Evolutionary conservation across 2,888 invertebrate species (phyloP).

Genomic region (Ellobium chinense): DNA sequence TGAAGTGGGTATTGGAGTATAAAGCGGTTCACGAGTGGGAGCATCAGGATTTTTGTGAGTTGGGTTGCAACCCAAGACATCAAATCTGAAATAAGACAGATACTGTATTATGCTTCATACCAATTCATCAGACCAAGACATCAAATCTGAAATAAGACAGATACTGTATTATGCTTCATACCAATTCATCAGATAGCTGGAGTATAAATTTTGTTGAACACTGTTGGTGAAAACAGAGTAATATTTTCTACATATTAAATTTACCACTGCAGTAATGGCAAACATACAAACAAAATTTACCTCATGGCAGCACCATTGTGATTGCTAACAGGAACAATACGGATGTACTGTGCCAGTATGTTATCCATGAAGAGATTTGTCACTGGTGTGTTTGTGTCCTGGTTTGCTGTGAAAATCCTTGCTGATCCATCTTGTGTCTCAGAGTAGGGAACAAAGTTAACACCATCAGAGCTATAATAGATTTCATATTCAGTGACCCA

Average conservation of each 20-base stretch:
- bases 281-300: too few relatives aligned
- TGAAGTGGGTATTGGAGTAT: conserved; percentile 1
- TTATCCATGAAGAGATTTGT: conserved; percentile 39
- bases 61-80: conserved; percentile 46
- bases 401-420: conserved; percentile 45
- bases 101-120: too few relatives aligned
- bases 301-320: conserved; percentile 40
- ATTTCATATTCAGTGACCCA: conserved; percentile 59
- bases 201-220: too few relatives aligned
- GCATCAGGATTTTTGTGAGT: background rate
- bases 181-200: too few relatives aligned
- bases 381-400: conserved; percentile 35
- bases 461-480: conserved; percentile 60
- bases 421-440: conserved; percentile 44
- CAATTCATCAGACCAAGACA: too few relatives aligned
- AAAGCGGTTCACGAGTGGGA: background rate
- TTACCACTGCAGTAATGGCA: too few relatives aligned
- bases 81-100: conserved; percentile 27
- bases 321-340: conserved; percentile 44
- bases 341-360: conserved; percentile 44
- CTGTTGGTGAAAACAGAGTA: too few relatives aligned
- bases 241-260: too few relatives aligned
- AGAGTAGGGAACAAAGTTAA: conserved; percentile 55
- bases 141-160: too few relatives aligned
- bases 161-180: too few relatives aligned